Conservation (phyloP, 2,797 vertebrate species). For the Diplodus sargus region DNA sequence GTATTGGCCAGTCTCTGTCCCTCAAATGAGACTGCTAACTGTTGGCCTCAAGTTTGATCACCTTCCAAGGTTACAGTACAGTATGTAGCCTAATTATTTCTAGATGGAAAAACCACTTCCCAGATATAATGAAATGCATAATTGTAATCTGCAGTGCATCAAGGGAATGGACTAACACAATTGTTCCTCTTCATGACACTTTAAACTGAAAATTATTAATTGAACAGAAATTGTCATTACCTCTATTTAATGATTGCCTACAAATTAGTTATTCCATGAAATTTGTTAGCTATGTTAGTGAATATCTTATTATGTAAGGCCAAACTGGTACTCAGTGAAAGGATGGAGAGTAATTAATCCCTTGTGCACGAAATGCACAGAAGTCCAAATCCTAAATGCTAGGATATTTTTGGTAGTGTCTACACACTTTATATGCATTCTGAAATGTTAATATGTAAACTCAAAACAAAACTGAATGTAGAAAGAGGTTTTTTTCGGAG, state of each 20-base stretch:
- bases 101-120: slow-evolving; percentile 18
- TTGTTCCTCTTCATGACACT: slow-evolving; percentile 11
- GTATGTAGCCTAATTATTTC: slow-evolving; percentile 23
- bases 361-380: slow-evolving; percentile 1
- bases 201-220: slow-evolving; percentile 19
- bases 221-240: slow-evolving; percentile 22
- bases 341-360: slow-evolving; percentile 43
- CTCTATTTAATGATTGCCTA: background rate
- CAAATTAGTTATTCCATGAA: background rate
- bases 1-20: background rate
- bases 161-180: slow-evolving; percentile 8
- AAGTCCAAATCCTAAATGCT: slow-evolving; percentile 17
- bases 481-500: background rate
- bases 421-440: slow-evolving; percentile 13
- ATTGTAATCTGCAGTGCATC: slow-evolving; percentile 42
- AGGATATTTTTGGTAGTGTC: background rate
- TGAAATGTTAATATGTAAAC: slow-evolving; percentile 4
- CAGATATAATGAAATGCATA: slow-evolving; percentile 49
- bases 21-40: background rate
- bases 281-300: background rate
- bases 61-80: slow-evolving; percentile 4
- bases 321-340: slow-evolving; percentile 8
- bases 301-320: background rate
- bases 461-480: background rate
- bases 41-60: slow-evolving; percentile 14